Base-by-base conservation (phyloP, 1,140 invertebrate species). In the Ridgeia piscesae region DNA sequence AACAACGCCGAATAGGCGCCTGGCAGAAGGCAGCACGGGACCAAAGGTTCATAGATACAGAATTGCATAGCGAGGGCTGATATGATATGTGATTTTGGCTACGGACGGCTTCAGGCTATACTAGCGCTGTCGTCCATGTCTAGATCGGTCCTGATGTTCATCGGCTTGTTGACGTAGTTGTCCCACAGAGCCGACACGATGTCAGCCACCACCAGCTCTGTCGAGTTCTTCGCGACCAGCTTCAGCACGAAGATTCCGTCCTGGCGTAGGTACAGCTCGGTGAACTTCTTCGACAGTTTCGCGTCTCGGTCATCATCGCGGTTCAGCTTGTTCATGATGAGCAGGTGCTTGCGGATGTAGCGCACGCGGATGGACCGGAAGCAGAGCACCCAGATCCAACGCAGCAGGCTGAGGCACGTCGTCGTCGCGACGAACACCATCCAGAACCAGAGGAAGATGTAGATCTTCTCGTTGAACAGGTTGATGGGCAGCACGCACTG, bases 381-480 rank as follows among this genome's bases (percentile, higher is more conserved):
- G 17, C 93, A n/a, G 33, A 93, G 35, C 33, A 93, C 91, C 92
- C 92, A 95, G 9, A 96, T 93, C 95, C 96, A 96, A 17, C 94
- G 92, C 9, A 95, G 91, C 88, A 96, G 95, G 92, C 94, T 95
- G 93, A 96, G 95, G 92, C 95, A 94, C 8, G 96, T 96, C 33
- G 96, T 95, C 31, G 96, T 93, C 89, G 96, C 95, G 27, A 96
- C 95, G 94, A 97, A 96, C 34, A 97, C 96, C 89, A 96, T 96
- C 96, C 96, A 97, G 94, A 97, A 97, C 96, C 96, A 97, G 88
- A 97, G 94, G 93, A 97, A 96, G 92, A 97, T 96, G 94, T 97
- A 97, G 34, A 97, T 96, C 94, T 97, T 97, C 93, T 97, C 96
- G 93, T 97, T 96, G 94, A 97, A 97, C 48, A 96, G 95, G 93